phyloP scores from a whole-genome alignment of 1,140 invertebrate species.

The Drosophila subobscura region DNA sequence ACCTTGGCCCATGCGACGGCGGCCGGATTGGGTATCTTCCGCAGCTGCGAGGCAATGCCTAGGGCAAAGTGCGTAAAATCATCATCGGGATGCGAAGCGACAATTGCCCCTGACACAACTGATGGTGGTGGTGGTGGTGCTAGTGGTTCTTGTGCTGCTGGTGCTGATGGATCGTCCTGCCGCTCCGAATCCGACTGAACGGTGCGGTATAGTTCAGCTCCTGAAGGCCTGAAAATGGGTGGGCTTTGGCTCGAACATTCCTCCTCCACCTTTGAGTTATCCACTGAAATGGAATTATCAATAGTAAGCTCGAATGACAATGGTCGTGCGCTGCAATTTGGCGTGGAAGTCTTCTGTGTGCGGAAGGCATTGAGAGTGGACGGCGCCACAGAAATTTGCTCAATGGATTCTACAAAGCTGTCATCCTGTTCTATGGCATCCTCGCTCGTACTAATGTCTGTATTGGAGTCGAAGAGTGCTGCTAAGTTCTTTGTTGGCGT shows the following conservation, averaged over 20 bases:
- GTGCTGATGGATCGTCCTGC: not conserved
- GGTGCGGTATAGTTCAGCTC: too few species aligned
- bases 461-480: conserved; percentile 26
- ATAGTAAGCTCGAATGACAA: too few species aligned
- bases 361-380: too few species aligned
- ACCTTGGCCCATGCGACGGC: conserved; percentile 67
- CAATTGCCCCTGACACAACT: not conserved
- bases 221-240: too few species aligned
- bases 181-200: not conserved
- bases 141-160: not conserved
- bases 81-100: conserved; percentile 37
- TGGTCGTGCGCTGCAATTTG: too few species aligned
- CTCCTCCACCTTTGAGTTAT: too few species aligned
- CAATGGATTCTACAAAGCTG: too few species aligned
- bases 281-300: too few species aligned
- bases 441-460: conserved; percentile 45
- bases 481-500: not conserved
- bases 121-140: not conserved
- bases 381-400: too few species aligned
- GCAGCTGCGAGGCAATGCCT: conserved; percentile 67
- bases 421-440: conserved; percentile 29
- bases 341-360: too few species aligned
- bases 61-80: conserved; percentile 65
- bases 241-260: too few species aligned
- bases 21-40: conserved; percentile 58